phyloP scores from a whole-genome alignment of 2,888 invertebrate genomes.

The Calameuta pallipes region DNA sequence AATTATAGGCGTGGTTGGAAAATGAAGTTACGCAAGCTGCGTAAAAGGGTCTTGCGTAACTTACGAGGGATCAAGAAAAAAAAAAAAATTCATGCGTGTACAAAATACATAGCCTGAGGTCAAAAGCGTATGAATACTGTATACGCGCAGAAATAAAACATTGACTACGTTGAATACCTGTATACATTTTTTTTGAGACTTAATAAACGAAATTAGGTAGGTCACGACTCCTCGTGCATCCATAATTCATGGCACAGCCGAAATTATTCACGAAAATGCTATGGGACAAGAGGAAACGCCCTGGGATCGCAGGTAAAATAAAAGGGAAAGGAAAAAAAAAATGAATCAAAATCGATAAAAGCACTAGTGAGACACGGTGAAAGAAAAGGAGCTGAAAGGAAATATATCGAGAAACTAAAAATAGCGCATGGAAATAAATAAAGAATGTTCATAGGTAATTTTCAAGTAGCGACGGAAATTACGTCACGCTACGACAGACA shows the following conservation, averaged over 20 bases:
- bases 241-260: neutral
- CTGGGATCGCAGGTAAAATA: neutral
- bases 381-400: neutral
- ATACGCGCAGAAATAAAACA: neutral
- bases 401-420: neutral
- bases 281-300: neutral
- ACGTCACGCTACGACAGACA: neutral
- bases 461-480: neutral
- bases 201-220: too few species aligned
- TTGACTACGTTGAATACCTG: neutral
- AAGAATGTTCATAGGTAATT: neutral
- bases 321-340: neutral
- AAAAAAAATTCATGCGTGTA: neutral
- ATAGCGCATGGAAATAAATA: neutral
- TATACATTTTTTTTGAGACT: neutral
- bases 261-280: neutral
- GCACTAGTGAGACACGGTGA: neutral
- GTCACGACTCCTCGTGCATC: neutral
- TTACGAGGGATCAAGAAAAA: neutral
- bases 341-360: too few species aligned
- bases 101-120: neutral
- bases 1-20: slow-evolving; percentile 19
- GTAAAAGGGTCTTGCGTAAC: neutral
- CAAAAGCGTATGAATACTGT: neutral
- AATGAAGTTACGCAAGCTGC: neutral